A percentile compares a stretch with the other conserved stretches of the same genome.
These are phyloP conservation scores for Cecropterus lyciades DNA, from an alignment of 1,140 invertebrate genomes.

Conservation along the genomic window DNA sequence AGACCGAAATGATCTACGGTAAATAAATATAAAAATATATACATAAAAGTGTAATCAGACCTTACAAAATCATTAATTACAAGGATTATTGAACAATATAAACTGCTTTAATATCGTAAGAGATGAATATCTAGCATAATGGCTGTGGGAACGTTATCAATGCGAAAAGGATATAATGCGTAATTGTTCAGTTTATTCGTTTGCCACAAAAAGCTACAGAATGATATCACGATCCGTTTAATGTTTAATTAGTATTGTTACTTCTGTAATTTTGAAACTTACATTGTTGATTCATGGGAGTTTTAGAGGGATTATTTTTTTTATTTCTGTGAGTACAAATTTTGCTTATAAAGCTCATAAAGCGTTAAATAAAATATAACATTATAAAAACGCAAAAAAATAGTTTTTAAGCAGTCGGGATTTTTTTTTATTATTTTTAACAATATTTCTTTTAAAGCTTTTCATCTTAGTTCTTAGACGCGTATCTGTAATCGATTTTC, in stretches of 20 bases:
- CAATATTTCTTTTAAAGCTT: too few species aligned
- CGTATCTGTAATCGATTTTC: too few species aligned
- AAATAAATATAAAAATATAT: neutral
- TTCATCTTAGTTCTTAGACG: too few species aligned
- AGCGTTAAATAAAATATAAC: too few species aligned
- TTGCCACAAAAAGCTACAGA: conserved; percentile 21
- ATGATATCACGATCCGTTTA: conserved; percentile 32
- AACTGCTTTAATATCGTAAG: conserved; percentile 15
- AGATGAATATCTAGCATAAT: conserved; percentile 8
- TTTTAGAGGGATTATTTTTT: neutral
- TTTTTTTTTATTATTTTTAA: too few species aligned
- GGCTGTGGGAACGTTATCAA: conserved; percentile 14
- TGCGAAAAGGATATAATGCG: conserved; percentile 25
- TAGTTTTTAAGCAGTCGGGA: too few species aligned
- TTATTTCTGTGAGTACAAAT: too few species aligned
- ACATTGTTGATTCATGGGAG: conserved; percentile 21
- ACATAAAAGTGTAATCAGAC: neutral
- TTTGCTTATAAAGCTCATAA: too few species aligned
- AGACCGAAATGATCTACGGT: too few species aligned
- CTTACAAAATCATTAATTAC: neutral
- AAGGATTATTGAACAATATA: conserved; percentile 23
- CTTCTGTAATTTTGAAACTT: conserved; percentile 13
- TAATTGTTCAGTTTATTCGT: conserved; percentile 32
- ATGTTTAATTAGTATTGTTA: conserved; percentile 34
- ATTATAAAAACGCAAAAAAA: too few species aligned